Percentiles rank a stretch among this genome's conserved stretches.
phyloP scores from a whole-genome alignment of 2,797 vertebrate genomes.

The Molossus alvarezi region DNA sequence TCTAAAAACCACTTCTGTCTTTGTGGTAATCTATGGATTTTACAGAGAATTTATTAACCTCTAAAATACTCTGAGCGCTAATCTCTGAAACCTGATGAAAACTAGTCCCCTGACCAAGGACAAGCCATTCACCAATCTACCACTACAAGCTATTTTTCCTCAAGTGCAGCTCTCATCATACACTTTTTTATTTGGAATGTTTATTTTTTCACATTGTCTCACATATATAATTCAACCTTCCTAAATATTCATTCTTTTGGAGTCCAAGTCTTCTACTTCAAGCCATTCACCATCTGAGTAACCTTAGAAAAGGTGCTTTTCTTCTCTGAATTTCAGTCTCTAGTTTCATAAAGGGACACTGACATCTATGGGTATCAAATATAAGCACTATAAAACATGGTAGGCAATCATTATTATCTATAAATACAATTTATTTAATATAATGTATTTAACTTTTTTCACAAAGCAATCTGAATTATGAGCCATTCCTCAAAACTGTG shows the following conservation, averaged over 20 bases:
- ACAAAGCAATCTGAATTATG: constrained; percentile 26
- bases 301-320: neutral
- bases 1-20: neutral
- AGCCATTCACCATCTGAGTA: neutral
- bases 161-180: neutral
- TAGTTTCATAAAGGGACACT: neutral
- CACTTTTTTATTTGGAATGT: neutral
- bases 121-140: neutral
- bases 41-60: neutral
- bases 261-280: neutral
- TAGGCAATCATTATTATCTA: neutral
- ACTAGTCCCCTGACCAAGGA: neutral
- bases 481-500: neutral
- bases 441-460: neutral
- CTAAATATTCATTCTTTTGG: neutral
- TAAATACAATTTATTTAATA: neutral
- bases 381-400: neutral
- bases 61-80: neutral
- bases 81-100: neutral
- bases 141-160: neutral
- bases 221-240: neutral
- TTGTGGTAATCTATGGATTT: neutral
- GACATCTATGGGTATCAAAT: neutral
- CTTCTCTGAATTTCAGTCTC: neutral
- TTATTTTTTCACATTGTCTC: neutral